Evolutionary conservation across 2,113 vertebrate genomes (phyloP).

Genomic region (Gymnarchus niloticus): DNA sequence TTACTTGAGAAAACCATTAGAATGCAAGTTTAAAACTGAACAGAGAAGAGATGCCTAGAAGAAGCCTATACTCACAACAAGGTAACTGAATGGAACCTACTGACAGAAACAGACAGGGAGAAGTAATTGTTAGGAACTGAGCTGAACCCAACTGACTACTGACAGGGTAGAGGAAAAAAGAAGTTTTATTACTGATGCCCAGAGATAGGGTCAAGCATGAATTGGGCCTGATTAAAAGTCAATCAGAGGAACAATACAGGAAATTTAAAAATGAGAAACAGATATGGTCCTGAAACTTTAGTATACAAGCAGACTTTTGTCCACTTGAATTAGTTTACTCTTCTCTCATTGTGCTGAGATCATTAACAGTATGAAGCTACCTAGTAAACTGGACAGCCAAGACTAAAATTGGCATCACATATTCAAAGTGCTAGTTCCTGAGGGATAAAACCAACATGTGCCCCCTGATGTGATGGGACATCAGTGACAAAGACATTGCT

Average conservation of each 20-base stretch:
- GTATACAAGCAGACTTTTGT: background rate
- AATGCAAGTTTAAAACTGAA: background rate
- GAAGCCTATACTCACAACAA: background rate
- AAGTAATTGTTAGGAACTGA: background rate
- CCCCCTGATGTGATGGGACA: background rate
- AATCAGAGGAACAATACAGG: background rate
- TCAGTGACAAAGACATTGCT: background rate
- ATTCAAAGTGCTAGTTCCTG: background rate
- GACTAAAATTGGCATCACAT: too few species aligned
- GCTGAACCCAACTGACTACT: background rate
- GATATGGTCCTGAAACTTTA: background rate
- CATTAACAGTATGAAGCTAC: background rate
- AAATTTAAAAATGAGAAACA: background rate
- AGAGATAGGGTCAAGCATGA: background rate
- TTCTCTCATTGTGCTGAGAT: background rate
- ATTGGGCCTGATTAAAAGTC: background rate
- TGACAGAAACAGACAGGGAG: background rate
- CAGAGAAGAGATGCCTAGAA: background rate
- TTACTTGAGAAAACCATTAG: background rate
- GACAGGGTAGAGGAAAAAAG: background rate
- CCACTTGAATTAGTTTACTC: background rate
- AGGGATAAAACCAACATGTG: background rate
- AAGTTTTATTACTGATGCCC: background rate
- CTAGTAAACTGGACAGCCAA: background rate
- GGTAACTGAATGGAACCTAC: background rate